Evolutionary conservation across 2,888 invertebrate genomes (phyloP).

Genomic region (Lepas anatifera): DNA sequence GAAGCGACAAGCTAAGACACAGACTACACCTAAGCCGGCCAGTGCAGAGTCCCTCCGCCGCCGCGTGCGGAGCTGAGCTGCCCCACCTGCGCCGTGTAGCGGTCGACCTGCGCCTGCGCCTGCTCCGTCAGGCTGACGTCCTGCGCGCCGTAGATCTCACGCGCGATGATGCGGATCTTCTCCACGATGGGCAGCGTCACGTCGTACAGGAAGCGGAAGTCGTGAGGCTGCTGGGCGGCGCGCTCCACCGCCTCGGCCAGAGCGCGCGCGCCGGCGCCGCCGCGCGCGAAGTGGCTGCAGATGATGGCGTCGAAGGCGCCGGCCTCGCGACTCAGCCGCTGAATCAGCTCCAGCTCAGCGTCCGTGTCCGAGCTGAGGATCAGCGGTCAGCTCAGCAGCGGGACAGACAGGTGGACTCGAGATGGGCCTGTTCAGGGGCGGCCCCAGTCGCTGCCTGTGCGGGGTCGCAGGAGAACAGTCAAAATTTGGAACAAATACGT

Average conservation of each 20-base stretch:
- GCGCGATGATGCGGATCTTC: constrained; percentile 78
- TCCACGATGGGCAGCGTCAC: constrained; percentile 57
- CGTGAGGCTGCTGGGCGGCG: constrained; percentile 52
- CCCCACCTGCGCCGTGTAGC: constrained; percentile 32
- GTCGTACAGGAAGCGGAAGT: constrained; percentile 53
- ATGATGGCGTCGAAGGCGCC: constrained; percentile 82
- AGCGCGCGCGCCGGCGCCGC: constrained; percentile 73
- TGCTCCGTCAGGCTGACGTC: constrained; percentile 58
- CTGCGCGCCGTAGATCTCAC: constrained; percentile 93
- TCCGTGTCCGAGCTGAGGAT: constrained; percentile 65
- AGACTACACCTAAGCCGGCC: too few relatives aligned
- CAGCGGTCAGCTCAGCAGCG: too few relatives aligned
- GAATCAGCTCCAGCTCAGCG: constrained; percentile 68
- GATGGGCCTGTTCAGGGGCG: too few relatives aligned
- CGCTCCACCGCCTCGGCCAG: constrained; percentile 76
- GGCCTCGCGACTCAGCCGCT: constrained; percentile 51
- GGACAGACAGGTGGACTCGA: too few relatives aligned
- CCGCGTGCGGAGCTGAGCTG: too few relatives aligned
- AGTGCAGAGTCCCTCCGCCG: too few relatives aligned
- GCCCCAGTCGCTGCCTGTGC: too few relatives aligned
- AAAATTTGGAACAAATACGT: too few relatives aligned
- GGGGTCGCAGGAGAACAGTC: too few relatives aligned
- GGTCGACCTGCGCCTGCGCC: constrained; percentile 55
- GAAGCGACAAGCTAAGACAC: too few relatives aligned
- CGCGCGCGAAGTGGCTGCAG: constrained; percentile 75